Evolutionary conservation across 2,888 invertebrate genomes (phyloP).

Genomic region (Aleiodes testaceus): DNA sequence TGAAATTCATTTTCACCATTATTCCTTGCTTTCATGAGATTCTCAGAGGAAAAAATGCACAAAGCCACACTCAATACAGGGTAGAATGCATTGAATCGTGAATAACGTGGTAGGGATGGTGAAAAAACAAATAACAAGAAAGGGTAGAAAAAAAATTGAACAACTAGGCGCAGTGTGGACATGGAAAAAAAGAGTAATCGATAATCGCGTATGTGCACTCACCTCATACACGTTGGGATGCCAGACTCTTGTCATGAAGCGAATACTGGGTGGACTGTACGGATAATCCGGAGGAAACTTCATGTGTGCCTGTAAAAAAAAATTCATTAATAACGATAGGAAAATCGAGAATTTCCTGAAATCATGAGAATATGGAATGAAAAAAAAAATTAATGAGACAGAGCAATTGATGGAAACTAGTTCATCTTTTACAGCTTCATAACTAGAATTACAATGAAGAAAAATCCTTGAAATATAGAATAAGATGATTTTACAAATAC

Average conservation of each 20-base stretch:
- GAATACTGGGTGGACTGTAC: constrained; percentile 97
- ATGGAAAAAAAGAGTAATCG: constrained; percentile 51
- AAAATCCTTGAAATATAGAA: neutral
- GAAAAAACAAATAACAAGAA: constrained; percentile 37
- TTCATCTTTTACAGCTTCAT: too few species aligned
- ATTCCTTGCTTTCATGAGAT: neutral
- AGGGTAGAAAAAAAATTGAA: constrained; percentile 63
- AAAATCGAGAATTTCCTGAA: neutral
- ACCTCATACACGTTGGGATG: constrained; percentile 99
- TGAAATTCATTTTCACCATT: neutral
- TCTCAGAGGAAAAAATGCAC: neutral
- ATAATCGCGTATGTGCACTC: constrained; percentile 73
- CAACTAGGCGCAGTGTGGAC: constrained; percentile 27
- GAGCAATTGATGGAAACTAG: too few species aligned
- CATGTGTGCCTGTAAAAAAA: constrained; percentile 93
- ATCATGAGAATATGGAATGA: too few species aligned
- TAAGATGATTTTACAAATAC: neutral
- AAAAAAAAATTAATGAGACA: too few species aligned
- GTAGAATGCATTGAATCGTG: constrained; percentile 21
- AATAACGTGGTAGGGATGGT: constrained; percentile 33
- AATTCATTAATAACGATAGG: constrained; percentile 35
- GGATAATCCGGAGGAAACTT: constrained; percentile 99
- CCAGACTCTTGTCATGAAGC: constrained; percentile 99
- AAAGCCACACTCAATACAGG: constrained; percentile 34
- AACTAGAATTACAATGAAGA: too few species aligned